Conservation (phyloP, 2,113 vertebrate species). For the Alaudala cheleensis region DNA sequence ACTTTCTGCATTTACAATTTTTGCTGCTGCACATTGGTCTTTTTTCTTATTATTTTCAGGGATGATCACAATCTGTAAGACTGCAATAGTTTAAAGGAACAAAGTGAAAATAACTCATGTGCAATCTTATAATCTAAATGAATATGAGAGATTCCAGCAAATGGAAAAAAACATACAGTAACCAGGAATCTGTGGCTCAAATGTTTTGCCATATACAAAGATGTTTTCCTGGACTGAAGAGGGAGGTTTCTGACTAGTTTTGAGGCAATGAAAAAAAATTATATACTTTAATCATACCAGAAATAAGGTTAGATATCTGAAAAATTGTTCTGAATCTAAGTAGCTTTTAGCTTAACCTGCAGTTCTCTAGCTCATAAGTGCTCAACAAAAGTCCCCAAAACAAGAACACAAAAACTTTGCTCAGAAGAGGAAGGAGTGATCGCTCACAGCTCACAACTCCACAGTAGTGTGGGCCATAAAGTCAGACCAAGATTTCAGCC, state of each 20-base stretch:
- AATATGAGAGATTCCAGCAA: background rate
- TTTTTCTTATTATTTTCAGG: background rate
- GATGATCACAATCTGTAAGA: background rate
- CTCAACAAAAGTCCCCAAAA: background rate
- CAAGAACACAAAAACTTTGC: background rate
- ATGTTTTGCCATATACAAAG: background rate
- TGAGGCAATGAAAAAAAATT: background rate
- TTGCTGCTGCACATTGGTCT: background rate
- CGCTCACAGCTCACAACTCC: background rate
- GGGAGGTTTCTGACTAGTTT: background rate
- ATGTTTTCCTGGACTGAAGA: background rate
- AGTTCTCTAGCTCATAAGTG: background rate
- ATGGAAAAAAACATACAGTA: background rate
- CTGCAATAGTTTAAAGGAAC: background rate
- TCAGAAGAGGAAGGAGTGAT: background rate
- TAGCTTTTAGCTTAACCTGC: background rate
- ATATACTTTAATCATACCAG: background rate
- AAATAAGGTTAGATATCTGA: background rate
- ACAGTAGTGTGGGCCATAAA: background rate
- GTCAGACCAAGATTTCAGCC: background rate
- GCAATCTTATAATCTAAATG: background rate
- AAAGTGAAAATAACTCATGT: background rate
- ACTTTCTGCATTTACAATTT: background rate
- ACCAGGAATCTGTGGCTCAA: background rate
- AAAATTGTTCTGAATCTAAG: background rate